Conservation (phyloP, 2,797 vertebrate genomes). For the Malurus leucopterus region DNA sequence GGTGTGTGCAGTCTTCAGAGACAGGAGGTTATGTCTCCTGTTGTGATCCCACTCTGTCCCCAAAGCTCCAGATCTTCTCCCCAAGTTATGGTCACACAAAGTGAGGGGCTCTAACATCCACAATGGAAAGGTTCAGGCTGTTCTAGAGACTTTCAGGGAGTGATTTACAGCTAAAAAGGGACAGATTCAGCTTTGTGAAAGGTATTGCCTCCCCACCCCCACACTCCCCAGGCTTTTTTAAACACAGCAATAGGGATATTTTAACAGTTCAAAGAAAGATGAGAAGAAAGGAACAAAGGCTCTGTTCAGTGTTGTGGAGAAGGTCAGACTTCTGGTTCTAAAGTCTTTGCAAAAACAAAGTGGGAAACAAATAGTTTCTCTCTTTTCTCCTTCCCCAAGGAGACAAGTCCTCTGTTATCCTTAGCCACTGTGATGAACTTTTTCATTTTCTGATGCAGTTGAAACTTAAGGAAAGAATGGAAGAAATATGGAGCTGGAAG, state of each 20-base stretch:
- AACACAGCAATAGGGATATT: background rate
- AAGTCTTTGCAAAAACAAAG: background rate
- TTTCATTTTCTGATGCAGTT: background rate
- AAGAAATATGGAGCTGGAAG: slow-evolving; percentile 31
- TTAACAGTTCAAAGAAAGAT: background rate
- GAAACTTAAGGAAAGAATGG: background rate
- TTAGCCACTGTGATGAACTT: background rate
- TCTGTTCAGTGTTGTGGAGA: background rate
- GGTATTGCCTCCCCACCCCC: rapidly evolving
- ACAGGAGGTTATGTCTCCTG: background rate
- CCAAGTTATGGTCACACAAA: background rate
- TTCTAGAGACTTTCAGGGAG: background rate
- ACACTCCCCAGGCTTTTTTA: rapidly evolving
- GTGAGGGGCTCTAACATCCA: background rate
- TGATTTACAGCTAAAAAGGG: background rate
- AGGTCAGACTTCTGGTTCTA: background rate
- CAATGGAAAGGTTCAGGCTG: background rate
- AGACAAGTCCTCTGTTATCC: background rate
- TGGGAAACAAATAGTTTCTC: background rate
- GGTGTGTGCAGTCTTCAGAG: background rate
- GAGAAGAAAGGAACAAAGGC: background rate
- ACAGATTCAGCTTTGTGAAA: background rate
- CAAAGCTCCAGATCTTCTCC: background rate
- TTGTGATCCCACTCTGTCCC: rapidly evolving
- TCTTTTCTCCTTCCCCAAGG: background rate